Conservation (phyloP, 2,113 vertebrate species). For the Semicossyphus pulcher region DNA sequence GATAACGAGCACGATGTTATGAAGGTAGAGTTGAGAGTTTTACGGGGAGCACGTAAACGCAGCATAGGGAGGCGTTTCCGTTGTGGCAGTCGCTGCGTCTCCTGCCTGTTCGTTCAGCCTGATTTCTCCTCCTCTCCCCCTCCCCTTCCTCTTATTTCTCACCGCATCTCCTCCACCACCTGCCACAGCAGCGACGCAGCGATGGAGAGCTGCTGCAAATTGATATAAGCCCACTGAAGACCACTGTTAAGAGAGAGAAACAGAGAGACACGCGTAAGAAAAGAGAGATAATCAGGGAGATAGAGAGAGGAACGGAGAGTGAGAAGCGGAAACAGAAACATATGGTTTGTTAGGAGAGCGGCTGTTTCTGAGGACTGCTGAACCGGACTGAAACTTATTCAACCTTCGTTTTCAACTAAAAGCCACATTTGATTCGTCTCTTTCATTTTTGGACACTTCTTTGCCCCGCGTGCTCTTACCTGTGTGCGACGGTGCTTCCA, state of each 20-base stretch:
- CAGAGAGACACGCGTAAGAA: not conserved
- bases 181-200: slow-evolving; percentile 59
- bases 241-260: not conserved
- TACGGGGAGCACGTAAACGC: slow-evolving; percentile 62
- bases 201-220: slow-evolving; percentile 61
- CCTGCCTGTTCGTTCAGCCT: slow-evolving; percentile 16
- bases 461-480: slow-evolving; percentile 5
- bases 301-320: not conserved
- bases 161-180: slow-evolving; percentile 65
- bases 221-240: not conserved
- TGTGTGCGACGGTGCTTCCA: slow-evolving; percentile 26
- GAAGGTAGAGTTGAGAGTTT: not conserved
- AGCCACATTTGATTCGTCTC: not conserved
- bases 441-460: not conserved
- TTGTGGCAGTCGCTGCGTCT: slow-evolving; percentile 43
- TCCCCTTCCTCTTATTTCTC: slow-evolving; percentile 52
- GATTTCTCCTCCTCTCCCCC: slow-evolving; percentile 35
- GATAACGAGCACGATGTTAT: not conserved
- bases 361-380: slow-evolving; percentile 32
- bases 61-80: slow-evolving; percentile 74
- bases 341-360: slow-evolving; percentile 65
- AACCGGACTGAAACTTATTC: slow-evolving; percentile 60
- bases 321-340: slow-evolving; percentile 64
- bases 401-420: not conserved
- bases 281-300: not conserved